Conservation (phyloP, 2,888 invertebrate genomes). For the Limnephilus rhombicus region DNA sequence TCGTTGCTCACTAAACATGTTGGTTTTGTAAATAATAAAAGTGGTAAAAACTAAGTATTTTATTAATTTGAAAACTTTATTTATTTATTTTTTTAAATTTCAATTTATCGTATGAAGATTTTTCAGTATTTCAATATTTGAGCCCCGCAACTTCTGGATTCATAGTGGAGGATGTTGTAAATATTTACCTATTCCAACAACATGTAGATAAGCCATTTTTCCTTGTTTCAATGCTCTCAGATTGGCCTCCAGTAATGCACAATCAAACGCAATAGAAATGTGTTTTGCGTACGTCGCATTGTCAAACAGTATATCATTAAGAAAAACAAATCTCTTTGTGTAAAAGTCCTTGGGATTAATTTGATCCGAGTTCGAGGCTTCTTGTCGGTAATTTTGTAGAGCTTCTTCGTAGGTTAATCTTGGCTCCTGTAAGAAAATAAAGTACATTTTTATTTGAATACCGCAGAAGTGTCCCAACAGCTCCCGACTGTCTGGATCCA, state of each 20-base stretch:
- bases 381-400: neutral
- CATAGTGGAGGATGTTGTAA: neutral
- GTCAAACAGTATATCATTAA: conserved; percentile 67
- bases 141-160: too few species aligned
- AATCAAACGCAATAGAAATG: conserved; percentile 79
- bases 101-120: too few species aligned
- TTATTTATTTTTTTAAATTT: too few species aligned
- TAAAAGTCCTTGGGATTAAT: conserved; percentile 22
- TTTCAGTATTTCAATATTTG: too few species aligned
- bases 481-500: neutral
- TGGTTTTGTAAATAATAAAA: too few species aligned
- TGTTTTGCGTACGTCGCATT: conserved; percentile 70
- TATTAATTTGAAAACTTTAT: too few species aligned
- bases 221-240: conserved; percentile 75
- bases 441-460: too few species aligned
- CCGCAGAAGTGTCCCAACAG: too few species aligned
- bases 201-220: conserved; percentile 80
- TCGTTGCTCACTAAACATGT: too few species aligned
- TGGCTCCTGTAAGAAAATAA: conserved; percentile 40
- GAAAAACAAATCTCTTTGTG: conserved; percentile 44
- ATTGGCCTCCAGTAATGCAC: conserved; percentile 81
- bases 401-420: conserved; percentile 54
- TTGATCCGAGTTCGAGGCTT: neutral
- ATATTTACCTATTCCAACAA: conserved; percentile 80
- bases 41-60: too few species aligned